phyloP scores from a whole-genome alignment of 2,113 vertebrate genomes.

The Ancistrus triradiatus region DNA sequence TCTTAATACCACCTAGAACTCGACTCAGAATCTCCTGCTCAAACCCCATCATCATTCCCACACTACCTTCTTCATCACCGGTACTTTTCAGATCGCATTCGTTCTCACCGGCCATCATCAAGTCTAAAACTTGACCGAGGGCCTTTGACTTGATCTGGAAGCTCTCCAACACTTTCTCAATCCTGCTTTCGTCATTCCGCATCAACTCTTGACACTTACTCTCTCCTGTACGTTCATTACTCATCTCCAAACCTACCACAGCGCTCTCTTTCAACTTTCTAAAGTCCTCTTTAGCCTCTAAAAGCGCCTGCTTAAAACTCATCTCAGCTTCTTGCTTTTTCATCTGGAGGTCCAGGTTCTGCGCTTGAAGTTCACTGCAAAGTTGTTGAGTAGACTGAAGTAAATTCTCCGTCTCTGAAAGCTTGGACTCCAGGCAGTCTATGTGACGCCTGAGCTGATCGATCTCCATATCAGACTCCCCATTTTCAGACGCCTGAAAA shows the following conservation, averaged over 20 bases:
- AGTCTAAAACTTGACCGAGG: constrained; percentile 58
- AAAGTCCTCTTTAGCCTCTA: constrained; percentile 56
- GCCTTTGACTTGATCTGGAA: constrained; percentile 62
- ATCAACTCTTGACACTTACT: constrained; percentile 29
- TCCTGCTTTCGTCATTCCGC: constrained; percentile 47
- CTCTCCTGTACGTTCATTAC: constrained; percentile 31
- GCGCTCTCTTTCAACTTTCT: constrained; percentile 45
- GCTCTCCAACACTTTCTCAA: constrained; percentile 61
- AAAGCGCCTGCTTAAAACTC: constrained; percentile 44
- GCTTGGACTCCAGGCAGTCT: constrained; percentile 53
- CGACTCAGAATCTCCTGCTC: constrained; percentile 66
- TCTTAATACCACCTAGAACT: constrained; percentile 48
- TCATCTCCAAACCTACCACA: constrained; percentile 39
- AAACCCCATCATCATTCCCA: constrained; percentile 43
- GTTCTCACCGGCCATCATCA: constrained; percentile 59
- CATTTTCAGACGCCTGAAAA: constrained; percentile 57
- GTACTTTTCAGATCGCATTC: neutral
- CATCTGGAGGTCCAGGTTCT: constrained; percentile 53
- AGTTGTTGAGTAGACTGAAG: constrained; percentile 51
- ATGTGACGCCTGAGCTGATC: constrained; percentile 55
- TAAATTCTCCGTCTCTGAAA: constrained; percentile 54
- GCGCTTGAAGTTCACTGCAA: constrained; percentile 54
- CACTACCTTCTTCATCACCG: neutral
- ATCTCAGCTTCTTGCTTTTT: constrained; percentile 52
- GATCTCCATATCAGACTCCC: constrained; percentile 49